These are phyloP conservation scores for Centropus unirufus DNA, from an alignment of 2,113 vertebrate species.

Conservation along the genomic window DNA sequence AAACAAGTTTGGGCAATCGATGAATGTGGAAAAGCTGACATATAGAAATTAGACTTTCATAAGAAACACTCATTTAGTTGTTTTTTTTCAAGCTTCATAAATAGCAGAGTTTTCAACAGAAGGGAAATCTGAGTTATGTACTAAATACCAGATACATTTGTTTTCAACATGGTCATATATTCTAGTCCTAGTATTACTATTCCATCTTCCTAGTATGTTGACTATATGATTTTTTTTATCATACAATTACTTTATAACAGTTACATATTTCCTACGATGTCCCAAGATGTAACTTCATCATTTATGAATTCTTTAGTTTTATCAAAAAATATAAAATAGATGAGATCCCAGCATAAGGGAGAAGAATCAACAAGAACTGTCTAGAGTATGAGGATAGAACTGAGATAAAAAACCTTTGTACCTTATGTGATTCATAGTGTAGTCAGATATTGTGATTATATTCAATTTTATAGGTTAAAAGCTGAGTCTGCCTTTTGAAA, in stretches of 20 bases:
- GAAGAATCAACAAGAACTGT: background rate
- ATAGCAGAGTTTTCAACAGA: background rate
- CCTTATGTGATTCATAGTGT: background rate
- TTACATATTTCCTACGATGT: background rate
- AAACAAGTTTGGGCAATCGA: constrained; percentile 34
- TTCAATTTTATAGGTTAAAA: background rate
- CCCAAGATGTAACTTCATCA: background rate
- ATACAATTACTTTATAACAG: background rate
- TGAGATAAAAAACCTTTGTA: background rate
- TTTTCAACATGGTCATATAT: background rate
- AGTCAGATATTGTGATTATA: background rate
- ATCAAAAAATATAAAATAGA: background rate
- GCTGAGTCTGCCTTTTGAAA: background rate
- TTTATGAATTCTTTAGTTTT: background rate
- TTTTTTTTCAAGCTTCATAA: constrained; percentile 25
- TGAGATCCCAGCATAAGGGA: background rate
- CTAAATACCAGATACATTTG: background rate
- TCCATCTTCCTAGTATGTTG: too few relatives aligned
- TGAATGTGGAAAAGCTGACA: constrained; percentile 35
- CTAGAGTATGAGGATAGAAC: background rate
- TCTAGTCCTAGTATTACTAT: background rate
- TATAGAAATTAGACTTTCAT: constrained; percentile 11
- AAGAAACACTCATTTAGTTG: background rate
- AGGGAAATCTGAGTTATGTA: background rate
- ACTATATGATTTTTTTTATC: background rate